Conservation (phyloP, 2,888 invertebrate genomes). For the Diaprepes abbreviatus region DNA sequence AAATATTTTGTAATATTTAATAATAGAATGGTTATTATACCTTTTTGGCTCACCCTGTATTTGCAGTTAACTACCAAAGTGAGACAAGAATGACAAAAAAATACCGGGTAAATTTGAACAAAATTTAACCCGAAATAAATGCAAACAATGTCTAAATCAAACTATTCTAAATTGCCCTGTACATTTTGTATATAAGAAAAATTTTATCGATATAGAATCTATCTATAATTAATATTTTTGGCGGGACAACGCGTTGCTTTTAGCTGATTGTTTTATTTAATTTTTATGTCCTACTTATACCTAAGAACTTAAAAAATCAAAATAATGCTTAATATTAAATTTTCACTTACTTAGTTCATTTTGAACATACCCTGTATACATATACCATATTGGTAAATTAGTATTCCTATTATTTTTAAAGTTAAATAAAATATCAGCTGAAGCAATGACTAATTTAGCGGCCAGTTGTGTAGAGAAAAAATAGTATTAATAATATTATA, state of each 20-base stretch:
- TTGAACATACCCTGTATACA: slow-evolving; percentile 40
- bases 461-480: slow-evolving; percentile 78
- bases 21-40: neutral
- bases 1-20: too few species aligned
- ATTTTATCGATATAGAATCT: slow-evolving; percentile 45
- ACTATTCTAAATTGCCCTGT: slow-evolving; percentile 45
- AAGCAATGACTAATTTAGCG: slow-evolving; percentile 58
- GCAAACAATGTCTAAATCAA: slow-evolving; percentile 44
- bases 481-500: slow-evolving; percentile 66
- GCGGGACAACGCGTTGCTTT: slow-evolving; percentile 39
- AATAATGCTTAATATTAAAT: slow-evolving; percentile 34
- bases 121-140: slow-evolving; percentile 12
- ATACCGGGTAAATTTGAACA: slow-evolving; percentile 1
- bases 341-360: slow-evolving; percentile 34
- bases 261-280: slow-evolving; percentile 21
- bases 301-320: slow-evolving; percentile 32
- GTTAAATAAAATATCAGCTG: slow-evolving; percentile 33
- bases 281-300: slow-evolving; percentile 33
- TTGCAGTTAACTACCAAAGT: slow-evolving; percentile 16
- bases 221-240: slow-evolving; percentile 36
- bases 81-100: slow-evolving; percentile 29
- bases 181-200: slow-evolving; percentile 48
- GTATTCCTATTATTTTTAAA: slow-evolving; percentile 50
- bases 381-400: slow-evolving; percentile 45
- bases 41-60: slow-evolving; percentile 14